Base-by-base conservation (phyloP, 1,140 invertebrate species). In the Musca vetustissima region DNA sequence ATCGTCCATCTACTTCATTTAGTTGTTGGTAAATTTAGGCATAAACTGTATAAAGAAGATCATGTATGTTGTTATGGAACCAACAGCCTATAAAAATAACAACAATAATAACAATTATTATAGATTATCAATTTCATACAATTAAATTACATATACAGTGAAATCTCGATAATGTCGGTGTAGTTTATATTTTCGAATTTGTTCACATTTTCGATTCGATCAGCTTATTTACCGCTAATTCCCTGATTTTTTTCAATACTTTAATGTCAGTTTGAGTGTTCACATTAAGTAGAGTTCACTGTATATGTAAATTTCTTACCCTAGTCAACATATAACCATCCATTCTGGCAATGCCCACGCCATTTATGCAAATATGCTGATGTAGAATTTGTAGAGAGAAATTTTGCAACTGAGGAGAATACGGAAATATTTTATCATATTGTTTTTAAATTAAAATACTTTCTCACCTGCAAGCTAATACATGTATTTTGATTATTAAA, bases 31-130 rank as follows among this genome's bases (percentile, higher is more conserved):
- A 64, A 79, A 72, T 22, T 79, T 81, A 0, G 79, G 79, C 72
- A 81, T 81, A 50, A 81, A 77, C 48, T 81, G 79, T 17, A 79
- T 73, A 4, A 76, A 75, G 25, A 78, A 81, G n/a, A 81, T 73
- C 76, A 80, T 76, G n/a, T 81, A 81, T 13, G 77, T 78, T 66
- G 76, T 75, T n/a, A 81, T 66, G 14, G 78, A 76, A 21, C 70
- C 70, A 28, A 71, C 36, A 50, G 59, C 68, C 70, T 71, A 52
- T 43, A 71, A 69, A 17, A 15, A n/a, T 0, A 24, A 59, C 52
- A 32, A 28, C 3, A 28, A 28, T 17, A n/a, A n/a, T n/a, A n/a
- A n/a, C n/a, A n/a, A n/a, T n/a, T n/a, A n/a, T n/a, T n/a, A n/a
- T n/a, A n/a, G n/a, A n/a, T n/a, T n/a, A n/a, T n/a, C n/a, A n/a